Conservation (phyloP, 2,797 vertebrate genomes). For the Mastacembelus armatus region DNA sequence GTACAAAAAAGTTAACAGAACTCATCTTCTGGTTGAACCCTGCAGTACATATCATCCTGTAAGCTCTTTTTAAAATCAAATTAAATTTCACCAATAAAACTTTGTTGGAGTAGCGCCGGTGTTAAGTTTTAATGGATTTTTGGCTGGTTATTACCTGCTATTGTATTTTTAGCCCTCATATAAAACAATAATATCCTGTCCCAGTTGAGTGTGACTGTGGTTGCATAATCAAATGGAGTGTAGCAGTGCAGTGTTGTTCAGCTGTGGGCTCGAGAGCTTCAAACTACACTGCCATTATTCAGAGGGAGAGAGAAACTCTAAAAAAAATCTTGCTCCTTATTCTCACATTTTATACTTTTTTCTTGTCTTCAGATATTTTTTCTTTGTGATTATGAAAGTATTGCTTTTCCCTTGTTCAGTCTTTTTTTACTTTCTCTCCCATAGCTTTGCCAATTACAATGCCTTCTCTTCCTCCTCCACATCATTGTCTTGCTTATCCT, state of each 20-base stretch:
- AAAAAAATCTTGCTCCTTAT: not conserved
- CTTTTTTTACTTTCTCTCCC: not conserved
- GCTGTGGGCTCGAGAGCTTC: conserved; percentile 49
- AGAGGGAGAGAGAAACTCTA: conserved; percentile 18
- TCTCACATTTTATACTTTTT: not conserved
- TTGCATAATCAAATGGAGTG: conserved; percentile 51
- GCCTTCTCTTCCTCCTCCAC: not conserved
- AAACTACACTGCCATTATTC: conserved; percentile 4
- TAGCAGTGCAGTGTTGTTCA: conserved; percentile 23
- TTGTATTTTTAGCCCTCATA: conserved; percentile 46
- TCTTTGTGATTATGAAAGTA: conserved; percentile 5
- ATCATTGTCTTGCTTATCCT: conserved; percentile 14
- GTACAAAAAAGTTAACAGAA: not conserved
- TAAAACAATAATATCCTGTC: conserved; percentile 38
- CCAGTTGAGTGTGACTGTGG: conserved; percentile 33
- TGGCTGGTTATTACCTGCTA: conserved; percentile 36
- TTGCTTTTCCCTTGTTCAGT: not conserved
- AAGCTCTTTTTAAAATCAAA: conserved; percentile 18
- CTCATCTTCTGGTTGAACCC: conserved; percentile 7
- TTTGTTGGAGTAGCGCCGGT: conserved; percentile 12
- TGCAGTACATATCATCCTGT: conserved; percentile 1
- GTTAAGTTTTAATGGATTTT: conserved; percentile 39
- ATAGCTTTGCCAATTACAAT: not conserved
- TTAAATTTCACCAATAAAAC: conserved; percentile 15
- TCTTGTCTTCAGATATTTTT: not conserved